A percentile compares a stretch with the other conserved stretches of the same genome.
Evolutionary conservation across 2,113 vertebrate genomes (phyloP).

Genomic region (Lycocorax pyrrhopterus): DNA sequence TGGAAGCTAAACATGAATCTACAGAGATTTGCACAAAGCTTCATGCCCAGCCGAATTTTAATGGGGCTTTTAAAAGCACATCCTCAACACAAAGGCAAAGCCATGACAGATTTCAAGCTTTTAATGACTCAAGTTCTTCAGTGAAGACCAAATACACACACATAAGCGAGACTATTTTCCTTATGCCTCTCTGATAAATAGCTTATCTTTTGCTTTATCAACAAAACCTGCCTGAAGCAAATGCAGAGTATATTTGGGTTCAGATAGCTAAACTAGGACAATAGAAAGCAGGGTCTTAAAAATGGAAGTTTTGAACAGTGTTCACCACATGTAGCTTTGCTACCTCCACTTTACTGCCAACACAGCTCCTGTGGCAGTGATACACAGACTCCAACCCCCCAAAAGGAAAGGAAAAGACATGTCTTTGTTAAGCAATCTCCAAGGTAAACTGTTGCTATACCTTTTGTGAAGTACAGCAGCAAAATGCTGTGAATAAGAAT

Average conservation of each 20-base stretch:
- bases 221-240: background rate
- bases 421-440: background rate
- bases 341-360: background rate
- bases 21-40: background rate
- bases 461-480: background rate
- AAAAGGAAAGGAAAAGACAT: background rate
- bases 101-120: background rate
- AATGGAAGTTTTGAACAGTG: background rate
- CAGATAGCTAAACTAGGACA: background rate
- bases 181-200: slow-evolving; percentile 1
- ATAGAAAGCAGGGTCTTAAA: background rate
- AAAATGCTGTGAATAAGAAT: background rate
- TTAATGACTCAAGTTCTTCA: background rate
- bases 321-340: background rate
- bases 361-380: background rate
- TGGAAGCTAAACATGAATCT: background rate
- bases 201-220: slow-evolving; percentile 3
- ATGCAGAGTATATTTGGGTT: background rate
- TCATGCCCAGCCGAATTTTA: background rate
- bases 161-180: background rate
- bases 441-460: background rate
- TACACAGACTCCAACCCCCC: background rate
- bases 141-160: background rate
- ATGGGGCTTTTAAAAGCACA: slow-evolving; percentile 16
- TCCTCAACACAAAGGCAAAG: slow-evolving; percentile 17